These are phyloP conservation scores for Acromyrmex echinatior DNA, from an alignment of 1,140 invertebrate species.

Conservation along the genomic window DNA sequence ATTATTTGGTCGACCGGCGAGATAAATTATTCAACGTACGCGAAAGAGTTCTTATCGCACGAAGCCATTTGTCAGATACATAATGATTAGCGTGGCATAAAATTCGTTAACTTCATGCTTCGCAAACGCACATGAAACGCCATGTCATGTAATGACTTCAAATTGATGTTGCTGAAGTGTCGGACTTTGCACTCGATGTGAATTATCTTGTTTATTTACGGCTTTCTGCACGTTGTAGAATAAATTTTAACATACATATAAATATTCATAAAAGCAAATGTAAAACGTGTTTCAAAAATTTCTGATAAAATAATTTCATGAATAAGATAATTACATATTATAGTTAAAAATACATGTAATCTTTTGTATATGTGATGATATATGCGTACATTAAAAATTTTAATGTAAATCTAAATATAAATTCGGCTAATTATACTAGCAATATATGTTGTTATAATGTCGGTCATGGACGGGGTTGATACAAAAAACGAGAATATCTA, in stretches of 20 bases:
- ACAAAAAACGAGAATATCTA: constrained; percentile 50
- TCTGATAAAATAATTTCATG: constrained; percentile 35
- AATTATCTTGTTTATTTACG: constrained; percentile 54
- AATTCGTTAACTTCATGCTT: constrained; percentile 41
- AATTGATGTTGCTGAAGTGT: constrained; percentile 39
- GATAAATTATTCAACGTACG: constrained; percentile 70
- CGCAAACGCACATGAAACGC: constrained; percentile 32
- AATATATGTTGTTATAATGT: neutral
- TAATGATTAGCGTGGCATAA: constrained; percentile 42
- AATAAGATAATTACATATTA: constrained; percentile 39
- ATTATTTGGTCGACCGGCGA: constrained; percentile 71
- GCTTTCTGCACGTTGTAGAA: constrained; percentile 28
- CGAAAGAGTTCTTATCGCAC: constrained; percentile 57
- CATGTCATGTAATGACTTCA: constrained; percentile 22
- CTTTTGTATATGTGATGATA: neutral
- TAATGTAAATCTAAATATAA: neutral
- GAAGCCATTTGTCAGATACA: constrained; percentile 56
- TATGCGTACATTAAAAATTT: constrained; percentile 2
- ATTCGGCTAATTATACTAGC: neutral
- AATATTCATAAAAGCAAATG: constrained; percentile 42
- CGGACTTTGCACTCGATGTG: constrained; percentile 25
- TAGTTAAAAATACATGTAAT: constrained; percentile 11
- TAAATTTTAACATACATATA: constrained; percentile 27
- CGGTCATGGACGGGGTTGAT: neutral
- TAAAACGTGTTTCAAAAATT: constrained; percentile 30